phyloP scores from a whole-genome alignment of 2,113 vertebrate species.

The Cygnus buccinator region DNA sequence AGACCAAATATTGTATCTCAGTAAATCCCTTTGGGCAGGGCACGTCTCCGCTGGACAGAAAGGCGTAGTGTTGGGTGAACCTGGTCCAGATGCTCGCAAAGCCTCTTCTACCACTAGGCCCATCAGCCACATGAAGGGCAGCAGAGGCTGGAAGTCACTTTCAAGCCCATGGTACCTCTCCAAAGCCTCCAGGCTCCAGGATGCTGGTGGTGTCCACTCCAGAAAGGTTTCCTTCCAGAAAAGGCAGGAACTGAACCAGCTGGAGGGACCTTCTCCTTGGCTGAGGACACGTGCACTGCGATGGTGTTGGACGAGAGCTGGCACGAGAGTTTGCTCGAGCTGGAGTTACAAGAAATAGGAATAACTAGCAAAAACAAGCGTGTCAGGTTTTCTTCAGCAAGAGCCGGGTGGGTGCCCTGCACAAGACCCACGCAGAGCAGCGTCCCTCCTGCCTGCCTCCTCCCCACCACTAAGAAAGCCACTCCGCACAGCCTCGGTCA shows the following conservation, averaged over 20 bases:
- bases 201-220: background rate
- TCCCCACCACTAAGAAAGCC: background rate
- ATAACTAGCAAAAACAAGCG: background rate
- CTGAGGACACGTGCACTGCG: accelerated
- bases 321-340: background rate
- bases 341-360: background rate
- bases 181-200: background rate
- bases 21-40: background rate
- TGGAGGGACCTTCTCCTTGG: too few relatives aligned
- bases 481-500: slow-evolving; percentile 54
- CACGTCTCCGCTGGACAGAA: background rate
- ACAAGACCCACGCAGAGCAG: accelerated
- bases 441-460: background rate
- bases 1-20: background rate
- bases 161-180: background rate
- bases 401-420: background rate
- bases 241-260: background rate
- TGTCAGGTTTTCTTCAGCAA: accelerated
- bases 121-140: background rate
- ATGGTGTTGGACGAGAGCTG: accelerated
- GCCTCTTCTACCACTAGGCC: too few relatives aligned
- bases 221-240: background rate
- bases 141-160: background rate
- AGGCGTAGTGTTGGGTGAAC: accelerated
- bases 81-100: background rate